These are phyloP conservation scores for Epinephelus moara DNA, from an alignment of 2,113 vertebrate species.

Conservation along the genomic window DNA sequence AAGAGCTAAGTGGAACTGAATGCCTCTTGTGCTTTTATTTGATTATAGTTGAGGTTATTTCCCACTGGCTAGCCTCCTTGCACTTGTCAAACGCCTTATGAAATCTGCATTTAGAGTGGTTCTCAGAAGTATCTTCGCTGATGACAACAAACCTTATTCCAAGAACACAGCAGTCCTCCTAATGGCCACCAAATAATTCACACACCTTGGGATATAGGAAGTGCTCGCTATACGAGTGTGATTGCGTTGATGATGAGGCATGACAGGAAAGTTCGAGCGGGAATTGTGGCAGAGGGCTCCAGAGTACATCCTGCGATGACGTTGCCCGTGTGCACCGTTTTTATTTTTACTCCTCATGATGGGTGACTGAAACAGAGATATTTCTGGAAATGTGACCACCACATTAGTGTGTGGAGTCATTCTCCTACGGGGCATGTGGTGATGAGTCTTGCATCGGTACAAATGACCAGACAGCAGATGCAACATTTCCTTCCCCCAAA, in stretches of 20 bases:
- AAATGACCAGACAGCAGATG: slow-evolving; percentile 55
- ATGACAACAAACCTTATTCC: slow-evolving; percentile 51
- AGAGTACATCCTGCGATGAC: slow-evolving; percentile 19
- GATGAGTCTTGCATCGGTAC: slow-evolving; percentile 45
- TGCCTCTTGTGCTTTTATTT: slow-evolving; percentile 69
- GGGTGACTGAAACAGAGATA: slow-evolving; percentile 41
- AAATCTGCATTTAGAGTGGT: slow-evolving; percentile 82
- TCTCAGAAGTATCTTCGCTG: slow-evolving; percentile 48
- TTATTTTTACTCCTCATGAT: slow-evolving; percentile 48
- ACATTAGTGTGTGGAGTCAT: slow-evolving; percentile 52
- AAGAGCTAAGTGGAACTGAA: slow-evolving; percentile 55
- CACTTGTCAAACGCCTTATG: slow-evolving; percentile 65
- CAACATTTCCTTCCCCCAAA: slow-evolving; percentile 35
- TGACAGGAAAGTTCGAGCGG: slow-evolving; percentile 46
- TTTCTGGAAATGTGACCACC: slow-evolving; percentile 57
- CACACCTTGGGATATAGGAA: slow-evolving; percentile 40
- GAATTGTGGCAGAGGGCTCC: slow-evolving; percentile 37
- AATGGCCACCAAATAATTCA: slow-evolving; percentile 77
- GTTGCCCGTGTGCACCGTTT: slow-evolving; percentile 15
- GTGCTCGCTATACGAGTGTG: slow-evolving; percentile 23
- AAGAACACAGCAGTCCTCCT: slow-evolving; percentile 37
- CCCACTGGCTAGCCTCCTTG: slow-evolving; percentile 56
- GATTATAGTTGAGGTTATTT: slow-evolving; percentile 69
- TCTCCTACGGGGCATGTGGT: slow-evolving; percentile 37
- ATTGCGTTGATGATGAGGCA: slow-evolving; percentile 47